Evolutionary conservation across 2,113 vertebrate species (phyloP).

Genomic region (Cebidichthys violaceus): DNA sequence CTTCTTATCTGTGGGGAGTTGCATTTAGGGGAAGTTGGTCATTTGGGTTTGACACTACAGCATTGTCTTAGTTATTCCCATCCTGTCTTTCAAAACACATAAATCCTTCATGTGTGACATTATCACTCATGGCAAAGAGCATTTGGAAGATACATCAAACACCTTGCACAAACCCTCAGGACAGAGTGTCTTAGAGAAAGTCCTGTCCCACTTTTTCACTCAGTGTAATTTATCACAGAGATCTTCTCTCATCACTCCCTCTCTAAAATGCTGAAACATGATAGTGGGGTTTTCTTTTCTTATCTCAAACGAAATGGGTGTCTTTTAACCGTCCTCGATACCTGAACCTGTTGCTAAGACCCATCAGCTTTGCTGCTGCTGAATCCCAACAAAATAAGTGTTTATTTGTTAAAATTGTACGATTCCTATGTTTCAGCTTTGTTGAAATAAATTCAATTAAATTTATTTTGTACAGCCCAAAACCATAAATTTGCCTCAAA

Average conservation of each 20-base stretch:
- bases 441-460: not conserved
- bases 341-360: not conserved
- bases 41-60: conserved; percentile 6
- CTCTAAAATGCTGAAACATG: conserved; percentile 5
- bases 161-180: conserved; percentile 13
- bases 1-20: conserved; percentile 27
- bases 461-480: too few species aligned
- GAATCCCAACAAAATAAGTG: not conserved
- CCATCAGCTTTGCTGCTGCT: not conserved
- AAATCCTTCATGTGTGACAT: conserved; percentile 12
- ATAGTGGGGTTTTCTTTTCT: not conserved
- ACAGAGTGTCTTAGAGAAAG: conserved; percentile 24
- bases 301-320: conserved; percentile 10
- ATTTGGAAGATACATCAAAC: conserved; percentile 45
- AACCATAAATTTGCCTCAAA: not conserved
- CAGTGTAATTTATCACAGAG: conserved; percentile 20
- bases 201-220: conserved; percentile 24
- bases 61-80: conserved; percentile 4
- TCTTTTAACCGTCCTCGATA: not conserved
- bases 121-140: conserved; percentile 12
- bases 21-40: not conserved
- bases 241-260: conserved; percentile 24
- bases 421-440: not conserved
- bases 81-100: conserved; percentile 12
- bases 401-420: not conserved